Base-by-base conservation (phyloP, 2,113 vertebrate genomes). In the Tachysurus fulvidraco region DNA sequence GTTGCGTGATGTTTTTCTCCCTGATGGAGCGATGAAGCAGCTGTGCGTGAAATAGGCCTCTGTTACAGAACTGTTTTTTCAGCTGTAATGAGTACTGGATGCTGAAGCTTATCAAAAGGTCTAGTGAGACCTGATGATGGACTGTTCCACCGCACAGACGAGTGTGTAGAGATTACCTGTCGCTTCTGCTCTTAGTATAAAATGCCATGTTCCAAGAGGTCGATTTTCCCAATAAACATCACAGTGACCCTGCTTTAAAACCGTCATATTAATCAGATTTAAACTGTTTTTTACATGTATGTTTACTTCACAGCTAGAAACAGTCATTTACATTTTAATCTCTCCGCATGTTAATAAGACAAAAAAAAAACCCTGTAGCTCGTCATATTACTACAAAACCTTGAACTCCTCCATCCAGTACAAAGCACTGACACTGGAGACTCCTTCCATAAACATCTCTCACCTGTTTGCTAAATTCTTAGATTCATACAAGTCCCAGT, bases 11-110 rank as follows among this genome's bases (percentile, higher is more conserved):
- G 74, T 54, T 85, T 67, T 79, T 46, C 25, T 2, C 71, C 81
- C 84, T 79, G 74, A 64, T 30, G 59, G 46, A 83, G 50, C 50
- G n/a, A n/a, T 79, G 59, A 69, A 59, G 81, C 73, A 67, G 73
- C 74, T 71, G 7, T 50, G 86, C 8, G 41, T 84, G 62, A 84
- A 79, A 79, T 79, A 59, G 57, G 17, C 69, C 60, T 25, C 3
- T 54, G 69, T 62, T 87, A 44, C 85, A 76, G 54, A 67, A 83
- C 62, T 1, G 25, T 10, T 36, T 41, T 65, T 50, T 46, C 25
- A 50, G 28, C 50, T 11, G 8, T 36, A 79, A 83, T 57, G 46
- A 67, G 46, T 46, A 10, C 60, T 62, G 17, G 81, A 64, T 55
- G 55, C 54, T 46, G 55, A 52, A 52, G 50, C 46, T 82, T 57